phyloP scores from a whole-genome alignment of 2,888 invertebrate genomes.

The Trissolcus japonicus region DNA sequence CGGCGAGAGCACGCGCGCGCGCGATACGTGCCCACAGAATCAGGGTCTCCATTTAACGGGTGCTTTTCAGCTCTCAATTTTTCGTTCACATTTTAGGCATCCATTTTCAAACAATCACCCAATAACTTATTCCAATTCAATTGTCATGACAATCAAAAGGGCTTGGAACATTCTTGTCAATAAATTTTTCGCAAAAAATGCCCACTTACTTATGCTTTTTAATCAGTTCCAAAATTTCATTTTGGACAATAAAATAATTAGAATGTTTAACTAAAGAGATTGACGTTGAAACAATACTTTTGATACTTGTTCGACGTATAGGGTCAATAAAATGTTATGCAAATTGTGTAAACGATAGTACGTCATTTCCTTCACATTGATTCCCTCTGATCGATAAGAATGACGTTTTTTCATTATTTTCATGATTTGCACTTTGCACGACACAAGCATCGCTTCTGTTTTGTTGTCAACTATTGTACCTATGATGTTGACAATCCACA shows the following conservation, averaged over 20 bases:
- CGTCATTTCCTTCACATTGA: slow-evolving; percentile 29
- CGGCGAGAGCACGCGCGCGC: slow-evolving; percentile 58
- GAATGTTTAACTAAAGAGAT: too few species aligned
- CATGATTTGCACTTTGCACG: slow-evolving; percentile 29
- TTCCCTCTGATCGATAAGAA: slow-evolving; percentile 41
- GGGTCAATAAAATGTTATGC: too few species aligned
- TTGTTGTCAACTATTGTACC: slow-evolving; percentile 27
- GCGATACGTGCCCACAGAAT: slow-evolving; percentile 54
- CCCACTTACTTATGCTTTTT: too few species aligned
- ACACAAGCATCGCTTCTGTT: slow-evolving; percentile 11
- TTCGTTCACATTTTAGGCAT: neutral
- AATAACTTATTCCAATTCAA: slow-evolving; percentile 7
- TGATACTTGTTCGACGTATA: too few species aligned
- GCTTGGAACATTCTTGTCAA: too few species aligned
- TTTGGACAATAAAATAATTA: too few species aligned
- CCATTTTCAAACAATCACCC: neutral
- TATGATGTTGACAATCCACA: slow-evolving; percentile 27
- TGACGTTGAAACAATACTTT: too few species aligned
- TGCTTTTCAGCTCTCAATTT: slow-evolving; percentile 60
- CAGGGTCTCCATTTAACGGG: slow-evolving; percentile 58
- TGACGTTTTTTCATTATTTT: slow-evolving; percentile 40
- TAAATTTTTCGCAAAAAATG: too few species aligned
- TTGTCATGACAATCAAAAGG: too few species aligned
- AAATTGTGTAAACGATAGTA: too few species aligned
- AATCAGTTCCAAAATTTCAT: too few species aligned